These are phyloP conservation scores for Lophochroa leadbeateri DNA, from an alignment of 2,113 vertebrate species.

Conservation along the genomic window DNA sequence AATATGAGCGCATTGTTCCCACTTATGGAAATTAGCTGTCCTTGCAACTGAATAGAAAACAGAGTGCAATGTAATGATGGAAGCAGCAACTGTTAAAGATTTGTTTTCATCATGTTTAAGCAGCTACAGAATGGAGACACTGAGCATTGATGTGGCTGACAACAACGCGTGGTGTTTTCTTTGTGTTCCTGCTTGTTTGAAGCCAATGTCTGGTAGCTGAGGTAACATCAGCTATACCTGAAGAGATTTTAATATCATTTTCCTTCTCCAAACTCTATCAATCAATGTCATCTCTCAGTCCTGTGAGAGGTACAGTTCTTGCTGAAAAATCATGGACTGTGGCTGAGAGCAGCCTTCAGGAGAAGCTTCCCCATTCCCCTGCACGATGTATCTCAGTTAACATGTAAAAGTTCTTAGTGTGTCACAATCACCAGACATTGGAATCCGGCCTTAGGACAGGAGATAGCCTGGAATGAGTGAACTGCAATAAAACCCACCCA, in stretches of 20 bases:
- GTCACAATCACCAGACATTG: background rate
- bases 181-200: background rate
- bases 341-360: background rate
- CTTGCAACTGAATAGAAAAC: conserved; percentile 58
- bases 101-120: conserved; percentile 42
- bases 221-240: background rate
- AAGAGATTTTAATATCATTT: background rate
- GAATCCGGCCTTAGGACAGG: background rate
- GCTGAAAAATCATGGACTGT: background rate
- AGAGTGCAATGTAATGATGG: conserved; percentile 19
- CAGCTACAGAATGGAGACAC: conserved; percentile 19
- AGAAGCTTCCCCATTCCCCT: background rate
- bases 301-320: background rate
- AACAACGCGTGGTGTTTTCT: background rate
- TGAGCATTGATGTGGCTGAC: background rate
- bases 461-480: background rate
- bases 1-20: conserved; percentile 50
- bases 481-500: background rate
- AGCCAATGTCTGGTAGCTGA: background rate
- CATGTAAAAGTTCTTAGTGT: background rate
- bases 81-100: conserved; percentile 38
- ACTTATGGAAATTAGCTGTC: conserved; percentile 52
- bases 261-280: background rate
- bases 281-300: background rate
- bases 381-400: background rate